Percentiles rank a stretch among this genome's conserved stretches.
Evolutionary conservation across 2,113 vertebrate genomes (phyloP).

Genomic region (Ivindomyrus marchei): DNA sequence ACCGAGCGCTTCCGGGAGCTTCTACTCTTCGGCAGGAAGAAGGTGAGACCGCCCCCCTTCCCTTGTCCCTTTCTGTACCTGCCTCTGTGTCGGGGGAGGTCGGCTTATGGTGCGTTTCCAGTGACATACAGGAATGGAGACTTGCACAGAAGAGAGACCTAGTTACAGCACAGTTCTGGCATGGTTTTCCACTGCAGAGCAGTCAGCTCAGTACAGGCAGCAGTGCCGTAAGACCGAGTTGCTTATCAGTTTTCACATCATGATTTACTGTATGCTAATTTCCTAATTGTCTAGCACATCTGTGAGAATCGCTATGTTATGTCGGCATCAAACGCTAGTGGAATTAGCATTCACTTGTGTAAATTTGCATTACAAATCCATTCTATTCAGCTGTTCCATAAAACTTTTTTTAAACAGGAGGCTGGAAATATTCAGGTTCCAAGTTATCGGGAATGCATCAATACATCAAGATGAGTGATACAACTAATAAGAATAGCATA

Average conservation of each 20-base stretch:
- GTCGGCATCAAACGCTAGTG: too few species aligned
- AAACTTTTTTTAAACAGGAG: too few species aligned
- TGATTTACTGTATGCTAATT: not conserved
- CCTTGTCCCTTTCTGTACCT: not conserved
- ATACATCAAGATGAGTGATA: too few species aligned
- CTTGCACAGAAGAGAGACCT: not conserved
- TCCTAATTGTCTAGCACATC: not conserved
- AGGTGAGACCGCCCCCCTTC: constrained; percentile 52
- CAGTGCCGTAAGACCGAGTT: not conserved
- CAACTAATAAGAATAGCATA: too few species aligned
- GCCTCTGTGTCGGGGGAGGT: not conserved
- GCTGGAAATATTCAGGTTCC: too few species aligned
- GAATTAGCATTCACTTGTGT: too few species aligned
- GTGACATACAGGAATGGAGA: not conserved
- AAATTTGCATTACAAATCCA: too few species aligned
- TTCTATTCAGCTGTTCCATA: too few species aligned
- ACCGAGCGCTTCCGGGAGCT: constrained; percentile 91
- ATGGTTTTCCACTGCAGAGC: not conserved
- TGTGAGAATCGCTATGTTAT: not conserved
- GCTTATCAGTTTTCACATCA: not conserved
- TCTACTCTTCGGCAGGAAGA: constrained; percentile 89
- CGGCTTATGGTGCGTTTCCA: not conserved
- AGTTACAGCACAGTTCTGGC: not conserved
- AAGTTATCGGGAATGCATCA: not conserved
- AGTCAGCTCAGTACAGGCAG: not conserved